Evolutionary conservation across 1,140 invertebrate species (phyloP).

Genomic region (Drosophila lowei): DNA sequence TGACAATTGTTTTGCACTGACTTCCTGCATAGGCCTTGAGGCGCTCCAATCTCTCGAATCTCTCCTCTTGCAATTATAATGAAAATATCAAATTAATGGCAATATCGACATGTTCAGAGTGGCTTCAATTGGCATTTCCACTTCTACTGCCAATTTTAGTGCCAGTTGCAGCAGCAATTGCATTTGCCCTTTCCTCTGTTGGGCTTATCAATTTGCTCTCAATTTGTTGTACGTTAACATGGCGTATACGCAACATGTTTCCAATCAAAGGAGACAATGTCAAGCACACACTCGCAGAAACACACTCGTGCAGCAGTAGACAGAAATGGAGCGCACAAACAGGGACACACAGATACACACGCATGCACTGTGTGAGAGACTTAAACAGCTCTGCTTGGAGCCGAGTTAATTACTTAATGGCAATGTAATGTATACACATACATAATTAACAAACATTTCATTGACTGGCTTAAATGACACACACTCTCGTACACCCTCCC

Average conservation of each 20-base stretch:
- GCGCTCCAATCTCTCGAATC: constrained; percentile 2
- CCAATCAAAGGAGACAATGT: constrained; percentile 25
- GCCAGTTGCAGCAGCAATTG: constrained; percentile 3
- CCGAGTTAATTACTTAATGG: constrained; percentile 80
- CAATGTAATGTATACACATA: constrained; percentile 74
- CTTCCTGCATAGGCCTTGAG: constrained; percentile 10
- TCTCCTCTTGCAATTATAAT: constrained; percentile 18
- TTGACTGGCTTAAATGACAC: constrained; percentile 70
- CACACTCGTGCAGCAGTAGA: background rate
- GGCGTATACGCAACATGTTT: constrained; percentile 58
- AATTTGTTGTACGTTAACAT: constrained; percentile 51
- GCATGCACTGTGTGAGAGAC: constrained; percentile 17
- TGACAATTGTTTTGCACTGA: constrained; percentile 10
- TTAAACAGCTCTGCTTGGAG: constrained; percentile 50
- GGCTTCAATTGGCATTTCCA: constrained; percentile 12
- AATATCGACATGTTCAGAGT: background rate
- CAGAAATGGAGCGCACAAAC: constrained; percentile 24
- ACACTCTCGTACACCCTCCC: constrained; percentile 18
- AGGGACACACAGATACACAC: constrained; percentile 6
- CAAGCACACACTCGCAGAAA: constrained; percentile 12
- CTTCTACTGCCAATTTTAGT: background rate
- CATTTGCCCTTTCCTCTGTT: constrained; percentile 25
- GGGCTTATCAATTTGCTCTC: constrained; percentile 52
- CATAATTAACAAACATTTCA: constrained; percentile 80
- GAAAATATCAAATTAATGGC: constrained; percentile 36